Base-by-base conservation (phyloP, 2,888 invertebrate genomes). In the Diplazon laetatorius region DNA sequence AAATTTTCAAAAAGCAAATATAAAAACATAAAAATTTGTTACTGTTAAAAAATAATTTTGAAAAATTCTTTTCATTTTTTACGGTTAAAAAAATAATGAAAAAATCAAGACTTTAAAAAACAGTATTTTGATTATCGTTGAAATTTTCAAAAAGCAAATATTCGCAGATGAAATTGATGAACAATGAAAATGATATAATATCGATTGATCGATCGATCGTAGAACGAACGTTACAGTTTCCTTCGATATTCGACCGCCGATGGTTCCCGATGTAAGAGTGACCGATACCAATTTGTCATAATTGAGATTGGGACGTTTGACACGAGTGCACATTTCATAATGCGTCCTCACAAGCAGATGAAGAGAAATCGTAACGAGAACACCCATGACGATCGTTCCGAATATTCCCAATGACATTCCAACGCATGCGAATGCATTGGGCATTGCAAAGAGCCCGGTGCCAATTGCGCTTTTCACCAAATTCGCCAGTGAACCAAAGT, bases 381-480 rank as follows among this genome's bases (percentile, higher is more conserved):
- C 8, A 35, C 87, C 86, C 76, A 87, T 78, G 4, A 85, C 12
- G 20, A 80, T 60, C 1, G 85, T 85, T 6, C 86, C 84, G 5
- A 84, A 14, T 4, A 87, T 80, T 10, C 87, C 87, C 14, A 82
- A 18, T 2, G 83, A 5, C 63, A 87, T 77, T 12, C 87, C 87
- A 14, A 87, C 86, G 59, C 82, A 80, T 0, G 83, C 83, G n/a
- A 85, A 87, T 5, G 87, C 87, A 46, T 85, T 82, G 0, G 87
- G 86, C 82, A 87, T 82, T 0, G 86, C 84, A 30, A 87, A 87
- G 4, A 87, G 75, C 4, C 87, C 87, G 0, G 85, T 85, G 1
- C 86, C 87, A 12, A 80, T 77, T 37, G 84, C 84, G 37, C 86
- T 86, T 65, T 87, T 87, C 0, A 86, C 73, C 22, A 87, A 50